phyloP scores from a whole-genome alignment of 2,113 vertebrate species.

The Xiphophorus couchianus region DNA sequence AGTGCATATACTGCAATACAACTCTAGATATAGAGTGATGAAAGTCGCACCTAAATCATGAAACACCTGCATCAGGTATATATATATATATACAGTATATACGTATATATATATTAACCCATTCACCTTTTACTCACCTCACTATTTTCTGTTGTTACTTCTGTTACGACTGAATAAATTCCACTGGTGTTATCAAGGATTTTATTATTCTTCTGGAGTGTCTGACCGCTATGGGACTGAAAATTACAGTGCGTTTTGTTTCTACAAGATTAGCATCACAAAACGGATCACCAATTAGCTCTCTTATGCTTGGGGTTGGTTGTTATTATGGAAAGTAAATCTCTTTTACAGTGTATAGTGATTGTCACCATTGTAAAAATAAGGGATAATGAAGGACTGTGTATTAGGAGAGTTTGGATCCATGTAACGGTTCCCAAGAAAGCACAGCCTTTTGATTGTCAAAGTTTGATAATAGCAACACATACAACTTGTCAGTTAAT shows the following conservation, averaged over 20 bases:
- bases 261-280: conserved; percentile 59
- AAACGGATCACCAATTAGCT: conserved; percentile 73
- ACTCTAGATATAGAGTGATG: no score
- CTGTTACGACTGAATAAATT: conserved; percentile 35
- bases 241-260: conserved; percentile 59
- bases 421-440: conserved; percentile 53
- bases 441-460: conserved; percentile 55
- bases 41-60: no score
- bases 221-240: conserved; percentile 46
- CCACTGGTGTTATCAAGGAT: conserved; percentile 35
- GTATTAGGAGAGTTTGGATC: conserved; percentile 58
- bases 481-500: conserved; percentile 60
- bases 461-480: conserved; percentile 57
- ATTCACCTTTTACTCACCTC: conserved; percentile 9
- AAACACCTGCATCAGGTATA: no score
- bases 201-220: conserved; percentile 41
- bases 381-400: conserved; percentile 48
- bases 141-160: conserved; percentile 29
- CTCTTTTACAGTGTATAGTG: conserved; percentile 45
- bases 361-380: conserved; percentile 60
- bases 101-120: no score
- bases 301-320: conserved; percentile 64
- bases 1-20: no score
- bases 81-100: no score
- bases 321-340: conserved; percentile 58